Conservation (phyloP, 2,113 vertebrate species). For the Calidris pygmaea region DNA sequence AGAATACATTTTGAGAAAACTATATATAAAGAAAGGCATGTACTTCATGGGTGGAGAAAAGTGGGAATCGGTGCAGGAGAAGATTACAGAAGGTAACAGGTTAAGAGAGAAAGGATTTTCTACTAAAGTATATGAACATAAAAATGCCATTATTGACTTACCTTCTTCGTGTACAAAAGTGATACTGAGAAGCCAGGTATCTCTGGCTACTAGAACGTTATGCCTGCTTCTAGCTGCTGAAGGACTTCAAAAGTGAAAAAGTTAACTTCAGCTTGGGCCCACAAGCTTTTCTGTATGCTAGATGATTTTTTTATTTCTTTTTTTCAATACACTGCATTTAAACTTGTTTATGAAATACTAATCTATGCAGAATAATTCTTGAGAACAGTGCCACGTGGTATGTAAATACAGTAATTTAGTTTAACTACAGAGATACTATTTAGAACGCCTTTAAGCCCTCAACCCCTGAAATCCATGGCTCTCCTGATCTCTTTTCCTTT, state of each 20-base stretch:
- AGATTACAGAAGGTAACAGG: not conserved
- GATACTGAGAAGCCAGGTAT: not conserved
- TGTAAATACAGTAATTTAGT: not conserved
- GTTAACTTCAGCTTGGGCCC: not conserved
- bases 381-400: not conserved
- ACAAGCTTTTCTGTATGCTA: not conserved
- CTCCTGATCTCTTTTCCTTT: not conserved
- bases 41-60: not conserved
- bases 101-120: not conserved
- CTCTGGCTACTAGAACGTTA: not conserved
- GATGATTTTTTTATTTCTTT: not conserved
- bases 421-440: not conserved
- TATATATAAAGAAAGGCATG: not conserved
- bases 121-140: not conserved
- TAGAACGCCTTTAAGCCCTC: not conserved
- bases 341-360: not conserved
- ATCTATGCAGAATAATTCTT: not conserved
- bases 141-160: not conserved
- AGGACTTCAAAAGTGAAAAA: not conserved
- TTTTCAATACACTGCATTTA: not conserved
- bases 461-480: not conserved
- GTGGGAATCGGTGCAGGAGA: not conserved
- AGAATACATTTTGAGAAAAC: not conserved
- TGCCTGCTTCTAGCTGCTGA: not conserved
- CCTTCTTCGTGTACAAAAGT: not conserved